Base-by-base conservation (phyloP, 2,888 invertebrate genomes). In the Leptinotarsa rubiginosa region DNA sequence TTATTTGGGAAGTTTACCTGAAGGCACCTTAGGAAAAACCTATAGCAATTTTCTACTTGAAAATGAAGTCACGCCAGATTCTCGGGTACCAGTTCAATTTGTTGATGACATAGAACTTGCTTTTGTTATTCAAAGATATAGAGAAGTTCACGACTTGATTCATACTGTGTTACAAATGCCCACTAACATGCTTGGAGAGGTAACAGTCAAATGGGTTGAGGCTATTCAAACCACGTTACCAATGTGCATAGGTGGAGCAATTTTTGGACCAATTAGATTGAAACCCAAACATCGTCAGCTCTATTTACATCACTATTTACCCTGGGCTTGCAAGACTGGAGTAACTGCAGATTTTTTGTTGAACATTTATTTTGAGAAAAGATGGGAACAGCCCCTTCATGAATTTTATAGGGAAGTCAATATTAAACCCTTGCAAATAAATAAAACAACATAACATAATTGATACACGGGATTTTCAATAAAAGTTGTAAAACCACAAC, bases 141-240 rank as follows among this genome's bases (percentile, higher is more conserved):
- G 99, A 79, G 98, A 99, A 89, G 94, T 96, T 12, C 99, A 99
- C 87, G 99, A 99, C 89, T 91, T 99, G 79, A 92, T 96, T 74
- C 99, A 99, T 88, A 94, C 97, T 0, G 90, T 95, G 20, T 90
- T 99, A 56, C 93, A 93, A 80, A 98, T 98, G 97, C 97, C 96
- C 52, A 98, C 97, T 15, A 95, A 95, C 83, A 96, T 97, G 96
- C 89, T 97, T 50, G 92, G 93, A 91, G 92, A 98, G 91, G 97
- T 98, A 7, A 92, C 96, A 15, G 95, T 99, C 5, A 99, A 99
- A 89, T 98, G 98, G 97, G 92, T 99, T 67, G 99, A 99, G 91
- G 99, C 95, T 0, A 91, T 99, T 73, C 99, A 99, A 88, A 96
- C 95, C 15, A 94, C 93, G 69, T 89, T 99, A 41, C 99, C 99